Evolutionary conservation across 2,888 invertebrate species (phyloP), one percentile per base, ranked within the genome.

Genomic region (Isoperla grammatica): DNA sequence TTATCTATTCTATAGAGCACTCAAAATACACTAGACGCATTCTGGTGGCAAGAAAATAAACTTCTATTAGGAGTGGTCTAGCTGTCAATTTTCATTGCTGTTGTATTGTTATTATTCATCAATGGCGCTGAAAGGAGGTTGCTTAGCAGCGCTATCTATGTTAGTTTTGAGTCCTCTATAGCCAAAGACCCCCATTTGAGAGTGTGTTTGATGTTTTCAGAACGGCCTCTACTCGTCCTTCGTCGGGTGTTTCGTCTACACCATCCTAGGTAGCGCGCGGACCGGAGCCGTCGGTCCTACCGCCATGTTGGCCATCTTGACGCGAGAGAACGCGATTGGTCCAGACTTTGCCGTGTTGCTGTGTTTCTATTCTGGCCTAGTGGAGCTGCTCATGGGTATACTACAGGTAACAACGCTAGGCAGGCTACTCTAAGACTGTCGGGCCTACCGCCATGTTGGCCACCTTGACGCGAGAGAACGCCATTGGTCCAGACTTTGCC

Each of bases 181-280:
- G n/a, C n/a, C n/a, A n/a, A n/a, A n/a, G n/a, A n/a, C n/a, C n/a
- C n/a, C n/a, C n/a, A n/a, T n/a, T n/a, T n/a, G n/a, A n/a, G n/a
- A 6, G 29, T 29, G 29, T 6, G 5, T 29, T 29, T 4, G 29
- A 29, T 60, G 62, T 61, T 76, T 79, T 59, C 80, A 96, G 92
- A 95, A 93, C 77, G 96, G 96, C 2, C 80, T 97, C 54, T 96
- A 96, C 77, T 94, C 95, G 0, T 90, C 95, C 1, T 96, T 96
- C 75, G 83, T 94, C 76, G 95, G 95, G 1, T 94, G 95, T 70
- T 90, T 96, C 73, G 82, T 96, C 40, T 97, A 96, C 76, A 85
- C 88, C 54, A 74, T 95, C 61, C 85, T 96, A 67, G 96, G 96
- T 22, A 91, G 93, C 53, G 89, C 89, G 71, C 89, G 89, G 66